Evolutionary conservation across 2,113 vertebrate genomes (phyloP).

Genomic region (Heptranchias perlo): DNA sequence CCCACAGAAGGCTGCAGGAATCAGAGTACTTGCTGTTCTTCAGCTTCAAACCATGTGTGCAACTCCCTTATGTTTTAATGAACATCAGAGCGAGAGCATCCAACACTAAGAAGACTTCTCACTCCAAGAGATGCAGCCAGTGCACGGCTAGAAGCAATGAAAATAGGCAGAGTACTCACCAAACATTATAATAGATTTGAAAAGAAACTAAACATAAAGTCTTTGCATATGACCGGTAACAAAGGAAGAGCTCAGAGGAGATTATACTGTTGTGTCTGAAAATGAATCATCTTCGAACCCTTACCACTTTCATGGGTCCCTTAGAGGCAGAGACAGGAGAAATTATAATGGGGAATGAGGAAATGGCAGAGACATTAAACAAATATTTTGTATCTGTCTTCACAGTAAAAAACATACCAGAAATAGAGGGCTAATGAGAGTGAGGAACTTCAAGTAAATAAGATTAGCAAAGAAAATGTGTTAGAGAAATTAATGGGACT

Average conservation of each 20-base stretch:
- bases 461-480: too few species aligned
- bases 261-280: background rate
- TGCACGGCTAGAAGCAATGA: background rate
- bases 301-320: too few species aligned
- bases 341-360: too few species aligned
- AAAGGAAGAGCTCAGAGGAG: background rate
- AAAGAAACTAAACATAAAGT: background rate
- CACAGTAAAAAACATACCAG: too few species aligned
- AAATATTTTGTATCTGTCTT: too few species aligned
- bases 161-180: background rate
- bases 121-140: background rate
- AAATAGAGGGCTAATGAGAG: too few species aligned
- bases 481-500: too few species aligned
- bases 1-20: constrained; percentile 3
- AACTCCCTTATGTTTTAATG: background rate
- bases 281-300: background rate
- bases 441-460: too few species aligned
- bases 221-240: background rate
- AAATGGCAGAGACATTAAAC: too few species aligned
- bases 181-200: background rate
- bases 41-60: background rate
- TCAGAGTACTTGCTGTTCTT: background rate
- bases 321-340: too few species aligned
- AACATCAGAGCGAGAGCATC: background rate
- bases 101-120: background rate